phyloP scores from a whole-genome alignment of 2,888 invertebrate genomes.

The Eugnorisma glareosa region DNA sequence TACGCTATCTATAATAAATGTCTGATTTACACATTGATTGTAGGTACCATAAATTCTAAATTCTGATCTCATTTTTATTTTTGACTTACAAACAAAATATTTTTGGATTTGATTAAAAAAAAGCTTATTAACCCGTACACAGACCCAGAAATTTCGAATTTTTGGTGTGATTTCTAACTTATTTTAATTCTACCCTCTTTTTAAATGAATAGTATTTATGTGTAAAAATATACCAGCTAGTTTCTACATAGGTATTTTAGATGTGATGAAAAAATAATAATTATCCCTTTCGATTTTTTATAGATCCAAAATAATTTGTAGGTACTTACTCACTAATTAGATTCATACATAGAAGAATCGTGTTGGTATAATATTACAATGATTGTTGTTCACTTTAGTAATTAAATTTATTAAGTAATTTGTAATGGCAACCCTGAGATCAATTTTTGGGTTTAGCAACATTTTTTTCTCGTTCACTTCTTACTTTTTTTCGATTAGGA shows the following conservation, averaged over 20 bases:
- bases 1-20: not conserved
- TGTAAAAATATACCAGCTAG: not conserved
- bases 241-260: not conserved
- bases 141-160: not conserved
- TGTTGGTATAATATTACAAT: not conserved
- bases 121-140: not conserved
- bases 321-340: no score
- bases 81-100: no score
- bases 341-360: slow-evolving; percentile 10
- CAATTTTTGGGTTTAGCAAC: no score
- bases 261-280: not conserved
- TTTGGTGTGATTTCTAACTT: not conserved
- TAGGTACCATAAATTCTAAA: not conserved
- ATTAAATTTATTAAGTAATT: no score
- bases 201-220: not conserved
- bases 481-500: no score
- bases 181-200: slow-evolving; percentile 24
- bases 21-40: not conserved
- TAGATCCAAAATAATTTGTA: not conserved
- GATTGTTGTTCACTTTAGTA: no score
- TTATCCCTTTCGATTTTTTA: not conserved
- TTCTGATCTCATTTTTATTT: not conserved
- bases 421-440: no score
- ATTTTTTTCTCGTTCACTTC: no score
- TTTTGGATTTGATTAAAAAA: not conserved